Percentiles rank a stretch among this genome's conserved stretches.
Conservation (phyloP, 1,140 invertebrate genomes). For the Leptinotarsa texana region DNA sequence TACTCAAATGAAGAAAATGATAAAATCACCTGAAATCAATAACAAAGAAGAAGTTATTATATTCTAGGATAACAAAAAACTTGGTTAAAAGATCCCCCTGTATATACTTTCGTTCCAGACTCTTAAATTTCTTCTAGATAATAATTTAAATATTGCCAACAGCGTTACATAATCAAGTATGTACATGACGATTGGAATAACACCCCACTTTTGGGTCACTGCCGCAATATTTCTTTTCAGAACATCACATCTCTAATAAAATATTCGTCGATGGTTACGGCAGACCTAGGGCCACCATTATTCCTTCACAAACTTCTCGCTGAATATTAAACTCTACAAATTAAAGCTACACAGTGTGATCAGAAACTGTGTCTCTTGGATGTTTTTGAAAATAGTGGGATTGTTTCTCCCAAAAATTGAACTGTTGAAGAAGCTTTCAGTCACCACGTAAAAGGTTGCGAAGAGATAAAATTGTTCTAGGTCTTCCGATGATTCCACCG, state of each 20-base stretch:
- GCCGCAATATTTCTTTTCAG: conserved; percentile 27
- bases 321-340: too few relatives aligned
- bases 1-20: too few relatives aligned
- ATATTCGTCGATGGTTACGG: background rate
- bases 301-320: background rate
- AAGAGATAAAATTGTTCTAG: background rate
- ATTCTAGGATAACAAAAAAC: too few relatives aligned
- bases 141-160: conserved; percentile 28
- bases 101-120: conserved; percentile 35
- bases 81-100: conserved; percentile 8
- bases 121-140: conserved; percentile 46
- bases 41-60: too few relatives aligned
- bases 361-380: too few relatives aligned
- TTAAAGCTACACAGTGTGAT: too few relatives aligned
- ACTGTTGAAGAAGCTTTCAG: too few relatives aligned
- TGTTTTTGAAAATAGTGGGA: background rate
- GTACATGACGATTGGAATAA: conserved; percentile 46
- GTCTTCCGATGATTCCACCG: background rate
- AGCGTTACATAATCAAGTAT: conserved; percentile 23
- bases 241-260: conserved; percentile 11
- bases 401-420: too few relatives aligned
- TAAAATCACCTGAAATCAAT: too few relatives aligned
- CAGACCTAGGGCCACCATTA: background rate
- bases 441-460: too few relatives aligned
- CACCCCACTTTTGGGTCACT: conserved; percentile 31